phyloP scores from a whole-genome alignment of 2,113 vertebrate species.

The Orthochromis indermauri region DNA sequence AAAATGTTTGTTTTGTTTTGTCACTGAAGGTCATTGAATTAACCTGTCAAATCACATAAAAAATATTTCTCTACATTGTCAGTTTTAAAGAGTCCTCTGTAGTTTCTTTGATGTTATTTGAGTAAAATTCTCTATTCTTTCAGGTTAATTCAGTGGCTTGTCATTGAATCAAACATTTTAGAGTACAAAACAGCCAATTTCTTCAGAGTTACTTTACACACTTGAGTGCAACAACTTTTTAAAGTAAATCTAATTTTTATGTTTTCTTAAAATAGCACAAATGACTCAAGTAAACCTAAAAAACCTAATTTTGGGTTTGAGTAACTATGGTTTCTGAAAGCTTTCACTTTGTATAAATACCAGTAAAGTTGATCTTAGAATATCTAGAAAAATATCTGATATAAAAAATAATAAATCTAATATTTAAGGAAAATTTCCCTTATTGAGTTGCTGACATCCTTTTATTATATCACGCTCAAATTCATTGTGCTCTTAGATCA shows the following conservation, averaged over 20 bases:
- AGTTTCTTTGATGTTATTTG: background rate
- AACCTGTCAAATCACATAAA: background rate
- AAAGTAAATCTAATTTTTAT: background rate
- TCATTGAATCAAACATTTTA: background rate
- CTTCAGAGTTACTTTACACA: background rate
- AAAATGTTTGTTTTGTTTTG: background rate
- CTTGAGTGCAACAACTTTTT: background rate
- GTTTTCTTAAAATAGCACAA: background rate
- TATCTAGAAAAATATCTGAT: background rate
- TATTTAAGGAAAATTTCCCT: background rate
- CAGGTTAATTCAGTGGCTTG: background rate
- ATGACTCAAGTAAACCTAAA: background rate
- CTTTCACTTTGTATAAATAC: background rate
- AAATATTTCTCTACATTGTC: background rate
- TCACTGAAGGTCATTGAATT: background rate
- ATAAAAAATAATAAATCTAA: background rate
- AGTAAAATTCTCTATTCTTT: background rate
- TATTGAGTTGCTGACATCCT: background rate
- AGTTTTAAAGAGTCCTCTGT: background rate
- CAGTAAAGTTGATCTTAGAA: background rate
- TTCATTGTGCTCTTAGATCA: background rate
- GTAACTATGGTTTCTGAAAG: background rate
- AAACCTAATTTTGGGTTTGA: background rate
- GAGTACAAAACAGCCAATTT: background rate
- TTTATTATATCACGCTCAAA: background rate